Base-by-base conservation (phyloP, 2,888 invertebrate species). In the Patella ulyssiponensis region DNA sequence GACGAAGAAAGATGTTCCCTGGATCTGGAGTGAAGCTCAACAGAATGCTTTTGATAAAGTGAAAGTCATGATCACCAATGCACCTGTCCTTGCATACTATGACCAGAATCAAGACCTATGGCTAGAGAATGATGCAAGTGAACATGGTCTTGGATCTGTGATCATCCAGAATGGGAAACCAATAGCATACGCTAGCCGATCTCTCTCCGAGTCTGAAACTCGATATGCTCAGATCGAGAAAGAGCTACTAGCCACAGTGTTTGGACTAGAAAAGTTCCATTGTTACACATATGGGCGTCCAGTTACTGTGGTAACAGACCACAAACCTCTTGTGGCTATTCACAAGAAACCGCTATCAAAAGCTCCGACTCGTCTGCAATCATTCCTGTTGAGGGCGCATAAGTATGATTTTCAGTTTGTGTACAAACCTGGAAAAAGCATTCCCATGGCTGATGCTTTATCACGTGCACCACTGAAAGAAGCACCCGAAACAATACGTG, bases 51-150 rank as follows among this genome's bases (percentile, higher is more conserved):
- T 86, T 56, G 2, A 79, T 2, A 77, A 73, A 14, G 74, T 82
- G 27, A 84, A 84, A 69, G 11, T 75, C 17, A 69, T 79, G 17
- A 78, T 77, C 3, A 74, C 79, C 15, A 73, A 77, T 15, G 77
- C 82, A 3, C 84, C 83, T 52, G 76, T 80, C 11, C 78, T 86
- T 11, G 69, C 78, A 9, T 84, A 74, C 54, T 84, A 79, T 69
- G 80, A 84, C 23, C 72, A 73, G 9, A 27, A 23, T 0, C 77
- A 80, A 17, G 69, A 73, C 27, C 77, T 80, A 11, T 73, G 69
- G n/a, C 51, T 83, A 2, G 75, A 79, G 15, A 81, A 82, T 54
- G 85, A 86, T 71, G 83, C 84, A 11, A 81, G 80, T 33, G 80
- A 81, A 15, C 76, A 84, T 74, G 84, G 85, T 7, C 23, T 85